These are phyloP conservation scores for Centropus unirufus DNA, from an alignment of 2,113 vertebrate genomes.

Conservation along the genomic window DNA sequence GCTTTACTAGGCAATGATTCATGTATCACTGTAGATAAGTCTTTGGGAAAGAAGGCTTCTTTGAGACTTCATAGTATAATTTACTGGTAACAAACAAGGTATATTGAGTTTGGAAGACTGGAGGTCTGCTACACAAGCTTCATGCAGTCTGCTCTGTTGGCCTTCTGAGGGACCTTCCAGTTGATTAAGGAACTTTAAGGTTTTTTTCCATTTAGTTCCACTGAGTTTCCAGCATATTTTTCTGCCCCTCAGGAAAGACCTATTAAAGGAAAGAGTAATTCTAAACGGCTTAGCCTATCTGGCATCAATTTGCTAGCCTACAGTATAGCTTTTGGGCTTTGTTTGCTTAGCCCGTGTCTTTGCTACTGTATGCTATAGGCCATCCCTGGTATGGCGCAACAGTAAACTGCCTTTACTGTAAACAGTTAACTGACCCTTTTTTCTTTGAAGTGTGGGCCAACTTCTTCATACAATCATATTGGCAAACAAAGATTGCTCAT, in stretches of 20 bases:
- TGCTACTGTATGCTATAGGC: not conserved
- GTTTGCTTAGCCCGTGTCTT: not conserved
- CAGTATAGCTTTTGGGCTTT: not conserved
- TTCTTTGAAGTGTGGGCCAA: not conserved
- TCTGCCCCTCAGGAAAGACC: not conserved
- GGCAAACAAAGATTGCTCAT: not conserved
- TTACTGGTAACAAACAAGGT: not conserved
- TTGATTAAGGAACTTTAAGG: not conserved
- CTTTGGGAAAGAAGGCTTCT: not conserved
- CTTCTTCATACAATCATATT: not conserved
- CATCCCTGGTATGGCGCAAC: not conserved
- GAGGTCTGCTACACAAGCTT: not conserved
- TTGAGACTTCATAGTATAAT: not conserved
- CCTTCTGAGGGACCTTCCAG: not conserved
- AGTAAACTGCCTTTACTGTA: not conserved
- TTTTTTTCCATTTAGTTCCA: not conserved
- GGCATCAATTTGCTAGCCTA: not conserved
- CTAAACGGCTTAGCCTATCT: not conserved
- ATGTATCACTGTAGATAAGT: not conserved
- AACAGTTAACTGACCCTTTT: not conserved
- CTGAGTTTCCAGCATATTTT: not conserved
- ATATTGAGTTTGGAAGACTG: not conserved
- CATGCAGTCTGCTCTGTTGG: not conserved
- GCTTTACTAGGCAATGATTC: not conserved
- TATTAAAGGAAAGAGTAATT: not conserved